Conservation (phyloP, 23 tunicate genomes). For the Ciona savignyi region DNA sequence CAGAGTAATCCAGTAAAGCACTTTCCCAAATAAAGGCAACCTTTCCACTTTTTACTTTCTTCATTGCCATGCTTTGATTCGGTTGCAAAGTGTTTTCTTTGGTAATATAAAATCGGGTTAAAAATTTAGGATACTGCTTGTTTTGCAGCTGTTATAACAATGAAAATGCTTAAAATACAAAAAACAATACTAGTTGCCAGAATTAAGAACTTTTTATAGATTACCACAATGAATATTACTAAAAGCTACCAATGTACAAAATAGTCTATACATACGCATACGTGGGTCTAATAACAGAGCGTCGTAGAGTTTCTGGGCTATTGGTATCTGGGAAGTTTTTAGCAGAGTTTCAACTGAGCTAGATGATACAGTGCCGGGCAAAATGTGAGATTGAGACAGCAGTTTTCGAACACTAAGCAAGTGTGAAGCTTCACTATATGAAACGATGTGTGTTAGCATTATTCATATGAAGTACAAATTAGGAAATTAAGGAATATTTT, state of each 20-base stretch:
- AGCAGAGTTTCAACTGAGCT: slow-evolving; percentile 38
- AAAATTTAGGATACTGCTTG: too few species aligned
- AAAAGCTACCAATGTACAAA: too few species aligned
- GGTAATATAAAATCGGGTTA: too few species aligned
- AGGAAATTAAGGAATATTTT: too few species aligned
- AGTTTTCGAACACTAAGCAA: slow-evolving; percentile 25
- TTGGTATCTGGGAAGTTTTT: slow-evolving; percentile 32
- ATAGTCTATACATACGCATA: too few species aligned
- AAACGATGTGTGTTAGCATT: too few species aligned
- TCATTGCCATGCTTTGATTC: slow-evolving; percentile 8
- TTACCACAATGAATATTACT: too few species aligned
- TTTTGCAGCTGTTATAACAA: too few species aligned
- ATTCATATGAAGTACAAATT: too few species aligned
- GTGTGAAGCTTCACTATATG: slow-evolving; percentile 11
- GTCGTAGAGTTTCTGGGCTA: slow-evolving; percentile 53
- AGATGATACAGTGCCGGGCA: slow-evolving; percentile 32
- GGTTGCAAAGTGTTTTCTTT: slow-evolving; percentile 8
- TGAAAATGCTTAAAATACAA: too few species aligned
- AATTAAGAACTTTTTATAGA: too few species aligned
- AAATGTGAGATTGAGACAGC: slow-evolving; percentile 22
- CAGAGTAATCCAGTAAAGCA: slow-evolving; percentile 29
- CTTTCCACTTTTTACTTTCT: slow-evolving; percentile 23
- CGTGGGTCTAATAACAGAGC: slow-evolving; percentile 54
- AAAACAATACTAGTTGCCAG: too few species aligned
- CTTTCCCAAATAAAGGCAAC: slow-evolving; percentile 70